These are phyloP conservation scores for Tenebrosternarchus preto DNA, from an alignment of 2,113 vertebrate genomes.

Conservation along the genomic window DNA sequence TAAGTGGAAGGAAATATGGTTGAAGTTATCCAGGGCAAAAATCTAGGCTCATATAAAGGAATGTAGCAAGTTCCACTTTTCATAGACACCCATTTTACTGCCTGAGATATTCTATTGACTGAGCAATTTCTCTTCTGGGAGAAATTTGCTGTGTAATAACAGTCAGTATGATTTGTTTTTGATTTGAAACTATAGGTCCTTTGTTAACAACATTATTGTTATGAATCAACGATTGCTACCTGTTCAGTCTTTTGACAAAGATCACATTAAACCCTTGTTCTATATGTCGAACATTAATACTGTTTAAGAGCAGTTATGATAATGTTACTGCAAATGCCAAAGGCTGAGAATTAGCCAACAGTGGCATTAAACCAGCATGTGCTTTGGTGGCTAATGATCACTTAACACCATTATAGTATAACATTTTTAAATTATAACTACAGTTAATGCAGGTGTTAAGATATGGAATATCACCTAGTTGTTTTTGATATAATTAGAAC, in stretches of 20 bases:
- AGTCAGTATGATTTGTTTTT: constrained; percentile 12
- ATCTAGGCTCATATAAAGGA: background rate
- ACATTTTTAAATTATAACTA: constrained; percentile 38
- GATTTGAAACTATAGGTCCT: constrained; percentile 1
- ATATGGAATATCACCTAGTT: constrained; percentile 15
- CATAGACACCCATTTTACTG: background rate
- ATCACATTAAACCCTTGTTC: constrained; percentile 27
- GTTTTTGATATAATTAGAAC: constrained; percentile 41
- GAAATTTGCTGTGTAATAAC: background rate
- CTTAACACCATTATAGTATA: constrained; percentile 31
- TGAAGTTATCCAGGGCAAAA: background rate
- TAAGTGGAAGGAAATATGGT: constrained; percentile 6
- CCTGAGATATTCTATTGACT: background rate
- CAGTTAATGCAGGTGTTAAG: constrained; percentile 10
- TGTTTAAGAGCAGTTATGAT: constrained; percentile 25
- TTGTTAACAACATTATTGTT: constrained; percentile 18
- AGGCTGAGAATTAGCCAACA: constrained; percentile 38
- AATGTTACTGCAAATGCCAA: constrained; percentile 32
- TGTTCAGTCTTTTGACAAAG: constrained; percentile 32
- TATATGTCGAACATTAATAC: constrained; percentile 27
- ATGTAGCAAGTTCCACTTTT: background rate
- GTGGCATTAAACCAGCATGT: constrained; percentile 45
- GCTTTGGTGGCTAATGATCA: constrained; percentile 30
- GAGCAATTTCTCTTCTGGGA: background rate
- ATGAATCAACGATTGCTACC: constrained; percentile 20